Evolutionary conservation across 1,140 invertebrate species (phyloP), one percentile per base, ranked within the genome.

Genomic region (Drosophila rufa): DNA sequence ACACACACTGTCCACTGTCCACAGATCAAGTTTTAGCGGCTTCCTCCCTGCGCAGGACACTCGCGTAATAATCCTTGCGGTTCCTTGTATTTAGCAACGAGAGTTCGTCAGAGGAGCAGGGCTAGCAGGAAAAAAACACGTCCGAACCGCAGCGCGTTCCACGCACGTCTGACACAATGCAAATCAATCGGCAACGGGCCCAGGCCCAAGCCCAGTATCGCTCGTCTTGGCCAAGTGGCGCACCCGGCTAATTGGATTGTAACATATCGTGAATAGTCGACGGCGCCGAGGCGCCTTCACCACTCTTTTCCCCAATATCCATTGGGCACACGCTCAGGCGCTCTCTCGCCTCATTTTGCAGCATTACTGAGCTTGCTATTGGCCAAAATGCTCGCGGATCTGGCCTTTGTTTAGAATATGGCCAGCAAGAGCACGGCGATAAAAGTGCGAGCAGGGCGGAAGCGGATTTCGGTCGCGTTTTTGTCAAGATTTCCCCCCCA

Each of bases 241-340:
- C 73, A 64, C 15, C 15, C 8, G 55, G 55, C 91, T 92, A 92
- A 92, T 92, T 92, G 91, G 91, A 92, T 92, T 92, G 91, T 77
- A 90, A 92, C 82, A 92, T 84, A 91, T 92, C 57, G 78, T 55
- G 56, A 27, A 51, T 82, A 36, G 71, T 40, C 70, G 46, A 40
- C 43, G 75, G 62, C 53, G 59, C 47, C 75, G 61, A 74, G 70
- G 60, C 56, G 80, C 42, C 67, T 58, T 66, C 46, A 51, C 50
- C 57, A 46, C 64, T 17, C 57, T 45, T 36, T 25, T 17, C 27
- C 22, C 40, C 53, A 53, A 61, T 70, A 47, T 65, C 67, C 71
- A 80, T 71, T 82, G 73, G 64, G 73, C 76, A 71, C 46, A 3
- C 47, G 46, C 47, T 57, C 45, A 9, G 33, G 2, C 9, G 38